Evolutionary conservation across 2,888 invertebrate species (phyloP).

Genomic region (Leucoptera coffeella): DNA sequence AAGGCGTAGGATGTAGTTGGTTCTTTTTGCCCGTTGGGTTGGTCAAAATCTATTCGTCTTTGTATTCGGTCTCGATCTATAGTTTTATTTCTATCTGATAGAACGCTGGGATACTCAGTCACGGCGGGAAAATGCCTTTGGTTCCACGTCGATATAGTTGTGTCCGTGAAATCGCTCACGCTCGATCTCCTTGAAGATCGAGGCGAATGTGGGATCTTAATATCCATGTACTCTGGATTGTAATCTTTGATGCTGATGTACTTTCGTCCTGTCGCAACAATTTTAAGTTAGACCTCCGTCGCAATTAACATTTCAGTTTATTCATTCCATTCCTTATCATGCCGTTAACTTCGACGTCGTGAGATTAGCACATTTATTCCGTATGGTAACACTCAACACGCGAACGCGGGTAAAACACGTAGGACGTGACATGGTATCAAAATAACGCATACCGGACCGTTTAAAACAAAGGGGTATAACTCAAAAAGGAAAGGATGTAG

Average conservation of each 20-base stretch:
- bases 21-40: slow-evolving; percentile 21
- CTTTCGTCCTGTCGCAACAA: slow-evolving; percentile 36
- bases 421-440: slow-evolving; percentile 3
- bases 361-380: slow-evolving; percentile 21
- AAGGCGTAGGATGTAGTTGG: slow-evolving; percentile 39
- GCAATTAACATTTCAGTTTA: slow-evolving; percentile 44
- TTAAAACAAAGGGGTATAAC: background rate
- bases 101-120: slow-evolving; percentile 36
- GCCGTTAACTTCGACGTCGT: slow-evolving; percentile 15
- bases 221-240: slow-evolving; percentile 30
- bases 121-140: slow-evolving; percentile 21
- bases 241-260: slow-evolving; percentile 40
- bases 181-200: slow-evolving; percentile 41
- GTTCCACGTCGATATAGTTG: slow-evolving; percentile 44
- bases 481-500: slow-evolving; percentile 12
- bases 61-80: slow-evolving; percentile 31
- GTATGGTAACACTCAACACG: slow-evolving; percentile 1
- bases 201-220: slow-evolving; percentile 25
- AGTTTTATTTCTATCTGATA: slow-evolving; percentile 32
- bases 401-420: background rate
- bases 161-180: slow-evolving; percentile 46
- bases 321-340: slow-evolving; percentile 22
- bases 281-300: slow-evolving; percentile 11
- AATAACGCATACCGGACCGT: slow-evolving; percentile 22
- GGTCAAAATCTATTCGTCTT: slow-evolving; percentile 36